A percentile compares a stretch with the other conserved stretches of the same genome.
These are phyloP conservation scores for Morinoia aosen DNA, from an alignment of 2,888 invertebrate genomes.

Conservation along the genomic window DNA sequence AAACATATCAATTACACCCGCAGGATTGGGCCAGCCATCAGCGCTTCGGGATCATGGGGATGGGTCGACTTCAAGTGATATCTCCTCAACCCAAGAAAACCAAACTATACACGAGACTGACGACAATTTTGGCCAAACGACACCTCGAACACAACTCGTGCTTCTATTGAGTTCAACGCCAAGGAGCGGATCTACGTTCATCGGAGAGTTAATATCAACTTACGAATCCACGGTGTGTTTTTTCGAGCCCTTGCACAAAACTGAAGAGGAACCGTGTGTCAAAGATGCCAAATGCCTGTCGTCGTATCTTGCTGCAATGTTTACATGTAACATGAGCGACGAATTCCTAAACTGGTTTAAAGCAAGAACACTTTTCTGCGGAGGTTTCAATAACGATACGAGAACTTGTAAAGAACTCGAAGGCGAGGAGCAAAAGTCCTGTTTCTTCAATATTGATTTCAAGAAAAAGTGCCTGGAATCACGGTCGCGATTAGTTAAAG, in stretches of 20 bases:
- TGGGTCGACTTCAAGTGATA: neutral
- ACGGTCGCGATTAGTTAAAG: constrained; percentile 54
- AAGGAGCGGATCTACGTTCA: constrained; percentile 59
- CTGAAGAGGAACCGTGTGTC: constrained; percentile 36
- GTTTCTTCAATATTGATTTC: constrained; percentile 26
- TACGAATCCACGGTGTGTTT: constrained; percentile 47
- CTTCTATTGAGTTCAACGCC: constrained; percentile 61
- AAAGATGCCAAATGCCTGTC: constrained; percentile 39
- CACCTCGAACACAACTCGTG: constrained; percentile 18
- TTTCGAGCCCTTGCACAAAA: constrained; percentile 60
- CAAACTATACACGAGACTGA: neutral
- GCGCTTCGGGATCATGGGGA: neutral
- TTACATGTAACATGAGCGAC: constrained; percentile 12
- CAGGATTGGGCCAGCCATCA: neutral
- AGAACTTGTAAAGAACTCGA: neutral
- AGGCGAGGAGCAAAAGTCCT: neutral
- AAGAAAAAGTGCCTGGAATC: constrained; percentile 40
- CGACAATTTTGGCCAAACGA: neutral
- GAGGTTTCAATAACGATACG: neutral
- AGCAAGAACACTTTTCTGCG: neutral
- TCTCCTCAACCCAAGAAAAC: too few relatives aligned
- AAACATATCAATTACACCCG: neutral
- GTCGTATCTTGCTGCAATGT: constrained; percentile 52
- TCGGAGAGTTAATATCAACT: constrained; percentile 54
- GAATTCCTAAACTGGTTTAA: neutral